Conservation (phyloP, 1,140 invertebrate species). For the Eumaeus atala region DNA sequence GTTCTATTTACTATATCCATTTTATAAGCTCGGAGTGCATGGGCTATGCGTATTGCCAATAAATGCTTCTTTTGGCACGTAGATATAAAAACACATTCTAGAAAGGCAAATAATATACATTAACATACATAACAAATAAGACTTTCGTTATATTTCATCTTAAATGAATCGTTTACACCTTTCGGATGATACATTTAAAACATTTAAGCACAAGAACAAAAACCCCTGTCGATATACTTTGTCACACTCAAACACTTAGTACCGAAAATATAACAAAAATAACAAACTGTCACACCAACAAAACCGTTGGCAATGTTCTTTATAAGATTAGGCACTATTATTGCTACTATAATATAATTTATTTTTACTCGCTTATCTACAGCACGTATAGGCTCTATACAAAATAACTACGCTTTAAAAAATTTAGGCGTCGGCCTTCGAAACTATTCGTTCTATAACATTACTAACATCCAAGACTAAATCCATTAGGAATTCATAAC, state of each 20-base stretch:
- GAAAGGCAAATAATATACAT: constrained; percentile 10
- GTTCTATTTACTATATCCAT: constrained; percentile 20
- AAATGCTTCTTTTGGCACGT: constrained; percentile 14
- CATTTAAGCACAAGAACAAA: constrained; percentile 26
- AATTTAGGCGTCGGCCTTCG: constrained; percentile 49
- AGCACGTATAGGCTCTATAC: constrained; percentile 61
- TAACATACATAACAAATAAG: constrained; percentile 14
- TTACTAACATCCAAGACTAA: not conserved
- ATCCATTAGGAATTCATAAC: constrained; percentile 54
- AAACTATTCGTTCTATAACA: constrained; percentile 33
- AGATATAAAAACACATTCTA: constrained; percentile 7
- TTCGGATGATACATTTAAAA: constrained; percentile 9
- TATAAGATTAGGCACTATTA: constrained; percentile 72
- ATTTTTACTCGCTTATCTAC: constrained; percentile 63
- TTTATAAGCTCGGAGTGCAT: constrained; percentile 41
- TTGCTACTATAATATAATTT: constrained; percentile 72
- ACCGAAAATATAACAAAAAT: constrained; percentile 59
- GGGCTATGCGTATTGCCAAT: constrained; percentile 12
- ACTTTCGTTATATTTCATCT: constrained; percentile 14
- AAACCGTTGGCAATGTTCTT: constrained; percentile 51
- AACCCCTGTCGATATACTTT: constrained; percentile 40
- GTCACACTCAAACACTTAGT: constrained; percentile 61
- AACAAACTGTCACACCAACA: constrained; percentile 46
- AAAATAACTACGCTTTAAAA: constrained; percentile 71
- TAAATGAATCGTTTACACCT: constrained; percentile 22